phyloP scores from a whole-genome alignment of 2,888 invertebrate genomes.

The Apocheima hispidaria region DNA sequence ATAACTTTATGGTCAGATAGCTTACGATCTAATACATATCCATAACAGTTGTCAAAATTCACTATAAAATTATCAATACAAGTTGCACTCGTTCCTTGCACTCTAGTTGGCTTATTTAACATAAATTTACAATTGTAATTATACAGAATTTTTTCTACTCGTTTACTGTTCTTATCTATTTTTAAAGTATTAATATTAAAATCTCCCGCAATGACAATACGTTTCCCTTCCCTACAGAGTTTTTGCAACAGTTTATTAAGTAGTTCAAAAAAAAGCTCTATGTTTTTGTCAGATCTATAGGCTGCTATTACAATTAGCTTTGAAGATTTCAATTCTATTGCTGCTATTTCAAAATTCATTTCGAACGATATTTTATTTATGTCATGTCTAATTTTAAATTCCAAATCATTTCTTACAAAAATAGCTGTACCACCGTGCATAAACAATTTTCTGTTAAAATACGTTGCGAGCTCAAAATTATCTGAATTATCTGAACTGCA shows the following conservation, averaged over 20 bases:
- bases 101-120: too few relatives aligned
- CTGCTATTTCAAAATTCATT: slow-evolving; percentile 11
- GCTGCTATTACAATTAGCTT: slow-evolving; percentile 1
- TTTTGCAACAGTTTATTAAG: neutral
- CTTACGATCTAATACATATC: too few relatives aligned
- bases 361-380: slow-evolving; percentile 1
- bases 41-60: too few relatives aligned
- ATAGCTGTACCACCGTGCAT: slow-evolving; percentile 4
- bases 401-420: neutral
- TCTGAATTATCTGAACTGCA: too few relatives aligned
- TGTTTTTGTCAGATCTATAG: slow-evolving; percentile 9
- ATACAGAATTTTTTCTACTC: too few relatives aligned
- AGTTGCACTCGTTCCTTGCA: too few relatives aligned
- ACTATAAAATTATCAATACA: too few relatives aligned
- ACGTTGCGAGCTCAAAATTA: neutral
- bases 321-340: neutral
- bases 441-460: slow-evolving; percentile 6
- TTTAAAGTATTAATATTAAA: too few relatives aligned
- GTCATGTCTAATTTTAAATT: slow-evolving; percentile 5
- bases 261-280: slow-evolving; percentile 2
- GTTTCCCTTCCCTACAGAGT: neutral
- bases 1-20: too few relatives aligned
- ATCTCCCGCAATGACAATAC: too few relatives aligned
- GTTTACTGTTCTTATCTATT: too few relatives aligned
- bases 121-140: too few relatives aligned